Evolutionary conservation across 2,113 vertebrate genomes (phyloP).

Genomic region (Piprites chloris): DNA sequence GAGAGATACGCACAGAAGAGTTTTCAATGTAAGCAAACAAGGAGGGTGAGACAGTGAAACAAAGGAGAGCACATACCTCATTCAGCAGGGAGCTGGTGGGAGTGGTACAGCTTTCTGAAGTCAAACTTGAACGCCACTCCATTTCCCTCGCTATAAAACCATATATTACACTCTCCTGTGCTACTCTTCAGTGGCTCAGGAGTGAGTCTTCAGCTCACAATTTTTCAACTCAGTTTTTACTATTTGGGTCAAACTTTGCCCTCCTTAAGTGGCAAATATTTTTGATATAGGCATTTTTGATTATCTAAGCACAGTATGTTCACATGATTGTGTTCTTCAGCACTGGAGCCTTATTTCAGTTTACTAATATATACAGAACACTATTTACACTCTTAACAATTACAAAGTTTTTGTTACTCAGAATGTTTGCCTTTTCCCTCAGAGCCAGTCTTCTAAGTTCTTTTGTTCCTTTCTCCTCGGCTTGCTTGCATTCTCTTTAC

Average conservation of each 20-base stretch:
- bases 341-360: neutral
- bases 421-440: neutral
- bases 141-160: neutral
- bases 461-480: neutral
- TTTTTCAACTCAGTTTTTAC: neutral
- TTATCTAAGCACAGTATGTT: neutral
- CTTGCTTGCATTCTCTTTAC: neutral
- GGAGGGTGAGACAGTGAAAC: neutral
- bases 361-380: neutral
- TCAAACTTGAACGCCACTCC: neutral
- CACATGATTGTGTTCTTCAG: neutral
- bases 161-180: neutral
- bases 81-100: neutral
- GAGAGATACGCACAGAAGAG: neutral
- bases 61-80: neutral
- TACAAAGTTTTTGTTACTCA: neutral
- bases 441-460: neutral
- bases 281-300: neutral
- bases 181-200: neutral
- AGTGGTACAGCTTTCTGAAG: neutral
- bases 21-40: neutral
- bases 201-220: neutral
- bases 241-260: neutral
- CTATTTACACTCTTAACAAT: neutral
- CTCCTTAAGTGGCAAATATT: neutral